Base-by-base conservation (phyloP, 2,797 vertebrate species). In the Artibeus jamaicensis region DNA sequence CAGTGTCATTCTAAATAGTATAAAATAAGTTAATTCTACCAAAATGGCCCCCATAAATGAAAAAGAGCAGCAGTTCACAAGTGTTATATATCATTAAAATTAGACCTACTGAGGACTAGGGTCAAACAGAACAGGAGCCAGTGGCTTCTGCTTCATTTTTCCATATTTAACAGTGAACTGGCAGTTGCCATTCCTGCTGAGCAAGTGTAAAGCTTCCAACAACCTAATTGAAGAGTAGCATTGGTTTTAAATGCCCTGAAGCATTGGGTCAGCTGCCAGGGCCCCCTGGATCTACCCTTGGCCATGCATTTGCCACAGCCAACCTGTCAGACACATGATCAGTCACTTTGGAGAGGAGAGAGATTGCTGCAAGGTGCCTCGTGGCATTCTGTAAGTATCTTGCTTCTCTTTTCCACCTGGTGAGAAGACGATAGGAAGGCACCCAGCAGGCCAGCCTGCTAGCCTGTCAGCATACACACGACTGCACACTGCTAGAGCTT, bases 151-250 rank as follows among this genome's bases (percentile, higher is more conserved):
- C 67, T 83, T 48, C 21, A 3, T 1, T 71, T 77, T 84, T 78
- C 94, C 93, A 11, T 74, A 79, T 85, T 94, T 88, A 74, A 82
- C 37, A 70, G 32, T 9, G 39, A 48, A 16, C 68, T n/a, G 70
- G 68, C 86, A 70, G 85, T 74, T 82, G 78, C 53, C 46, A 21
- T 57, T 62, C 37, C 59, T 83, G 29, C 57, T 32, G 53, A 86
- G 74, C 94, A 26, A 29, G 44, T 76, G 39, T 68, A 68, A 90
- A 95, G 88, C 95, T 68, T 93, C 79, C 83, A 68, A 24, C 65
- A 34, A 32, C 59, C 29, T 71, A 70, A 29, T 4, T 55, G 59
- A 88, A 90, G 85, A 18, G 15, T 73, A 34, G 19, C 71, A 26
- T 81, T 73, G 87, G 85, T 26, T 96, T 74, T 46, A 79, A 96